A percentile compares a stretch with the other conserved stretches of the same genome.
Evolutionary conservation across 1,140 invertebrate genomes (phyloP).

Genomic region (Lineus longissimus): DNA sequence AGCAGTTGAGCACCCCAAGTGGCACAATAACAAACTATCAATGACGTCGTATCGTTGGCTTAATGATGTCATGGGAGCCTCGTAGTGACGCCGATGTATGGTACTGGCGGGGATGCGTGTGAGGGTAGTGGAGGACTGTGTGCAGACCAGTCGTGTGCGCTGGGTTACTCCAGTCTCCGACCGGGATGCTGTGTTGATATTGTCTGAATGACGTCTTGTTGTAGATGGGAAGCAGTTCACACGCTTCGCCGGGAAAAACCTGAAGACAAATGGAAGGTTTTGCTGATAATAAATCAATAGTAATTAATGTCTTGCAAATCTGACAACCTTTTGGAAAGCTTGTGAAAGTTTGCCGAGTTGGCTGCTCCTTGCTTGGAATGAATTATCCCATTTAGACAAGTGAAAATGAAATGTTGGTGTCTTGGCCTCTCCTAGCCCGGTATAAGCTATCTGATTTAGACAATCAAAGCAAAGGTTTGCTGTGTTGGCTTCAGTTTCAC

Average conservation of each 20-base stretch:
- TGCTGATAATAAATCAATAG: constrained; percentile 1
- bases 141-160: constrained; percentile 12
- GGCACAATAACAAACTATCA: too few species aligned
- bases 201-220: constrained; percentile 90
- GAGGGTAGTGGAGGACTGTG: constrained; percentile 8
- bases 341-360: neutral
- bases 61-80: too few species aligned
- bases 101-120: neutral
- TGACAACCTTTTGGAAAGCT: neutral
- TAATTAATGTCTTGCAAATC: neutral
- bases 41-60: too few species aligned
- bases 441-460: too few species aligned
- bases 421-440: too few species aligned
- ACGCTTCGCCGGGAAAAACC: constrained; percentile 90
- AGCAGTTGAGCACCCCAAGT: too few species aligned
- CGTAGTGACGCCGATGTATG: neutral
- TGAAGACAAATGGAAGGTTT: constrained; percentile 54
- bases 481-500: too few species aligned
- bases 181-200: constrained; percentile 71
- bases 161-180: constrained; percentile 74
- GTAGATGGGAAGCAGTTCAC: constrained; percentile 92
- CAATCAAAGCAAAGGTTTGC: too few species aligned
- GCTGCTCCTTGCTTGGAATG: neutral
- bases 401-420: too few species aligned
- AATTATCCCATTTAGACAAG: neutral